A percentile compares a stretch with the other conserved stretches of the same genome.
Conservation (phyloP, 2,888 invertebrate species). For the Romanomermis culicivorax region DNA sequence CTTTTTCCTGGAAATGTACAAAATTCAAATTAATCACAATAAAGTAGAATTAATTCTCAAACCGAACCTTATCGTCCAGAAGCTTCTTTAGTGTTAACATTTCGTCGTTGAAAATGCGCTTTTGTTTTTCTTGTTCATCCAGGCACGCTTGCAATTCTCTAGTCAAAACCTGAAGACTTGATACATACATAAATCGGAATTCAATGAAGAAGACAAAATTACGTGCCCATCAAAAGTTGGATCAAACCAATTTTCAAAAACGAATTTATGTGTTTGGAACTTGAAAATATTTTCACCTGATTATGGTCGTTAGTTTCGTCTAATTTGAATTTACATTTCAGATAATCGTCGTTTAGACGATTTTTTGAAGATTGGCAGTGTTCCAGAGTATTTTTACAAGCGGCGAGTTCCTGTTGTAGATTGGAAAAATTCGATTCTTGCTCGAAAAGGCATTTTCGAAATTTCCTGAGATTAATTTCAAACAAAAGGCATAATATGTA, state of each 20-base stretch:
- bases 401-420: not conserved
- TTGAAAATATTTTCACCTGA: too few relatives aligned
- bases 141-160: not conserved
- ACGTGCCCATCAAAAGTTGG: too few relatives aligned
- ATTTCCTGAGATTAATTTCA: not conserved
- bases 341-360: not conserved
- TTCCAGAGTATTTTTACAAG: not conserved
- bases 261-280: too few relatives aligned
- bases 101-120: not conserved
- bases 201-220: too few relatives aligned
- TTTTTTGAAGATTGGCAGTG: not conserved
- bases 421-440: not conserved
- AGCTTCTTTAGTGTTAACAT: not conserved
- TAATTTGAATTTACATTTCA: too few relatives aligned
- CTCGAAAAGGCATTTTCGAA: not conserved
- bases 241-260: too few relatives aligned
- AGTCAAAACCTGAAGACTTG: not conserved
- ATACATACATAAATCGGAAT: too few relatives aligned
- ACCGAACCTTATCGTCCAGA: not conserved
- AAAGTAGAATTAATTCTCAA: not conserved
- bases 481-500: not conserved
- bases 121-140: constrained; percentile 1
- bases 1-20: not conserved
- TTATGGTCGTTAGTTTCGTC: too few relatives aligned
- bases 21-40: not conserved